Base-by-base conservation (phyloP, 2,113 vertebrate species). In the Monopterus albus region DNA sequence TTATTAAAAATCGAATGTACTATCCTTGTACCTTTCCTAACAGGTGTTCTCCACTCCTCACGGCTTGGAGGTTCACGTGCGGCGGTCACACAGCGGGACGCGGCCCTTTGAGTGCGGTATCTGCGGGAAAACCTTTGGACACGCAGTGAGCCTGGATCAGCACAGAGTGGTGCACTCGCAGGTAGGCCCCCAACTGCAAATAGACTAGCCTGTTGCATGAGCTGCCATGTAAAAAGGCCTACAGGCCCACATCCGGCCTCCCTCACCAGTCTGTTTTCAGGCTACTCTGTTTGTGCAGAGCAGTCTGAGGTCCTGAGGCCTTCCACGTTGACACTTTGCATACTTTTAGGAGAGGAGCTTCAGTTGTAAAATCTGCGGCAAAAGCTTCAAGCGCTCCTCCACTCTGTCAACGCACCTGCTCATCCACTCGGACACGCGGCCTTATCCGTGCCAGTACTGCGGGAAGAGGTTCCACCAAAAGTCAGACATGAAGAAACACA, bases 401-500 rank as follows among this genome's bases (percentile, higher is more conserved):
- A 99, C 97, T 0, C 90, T 99, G 69, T 98, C 97, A 75, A 99
- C 97, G 7, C 97, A 98, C 87, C 91, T 98, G 75, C 96, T 99
- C 57, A 99, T 99, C 84, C 98, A 99, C 87, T 99, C 98, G 1
- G 96, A 99, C 92, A 99, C 98, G 25, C 90, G 98, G 59, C 98
- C 98, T 10, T 99, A 99, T 51, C 97, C 98, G 0, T 99, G 98
- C 75, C 96, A 97, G 90, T 99, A 97, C 92, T 99, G 98, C 66
- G 98, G 98, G 75, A 99, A 99, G 89, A 93, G 98, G 66, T 99
- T 99, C 90, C 97, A 99, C 84, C 97, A 99, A 87, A 99, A 99
- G 90, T 99, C 97, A 9, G 97, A 99, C 89, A 99, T 99, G 98
- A 99, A 99, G 87, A 99, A 99, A 56, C 98, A 99, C 89, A 99